Evolutionary conservation across 2,797 vertebrate species (phyloP), one percentile per base, ranked within the genome.

Genomic region (Moxostoma hubbsi): DNA sequence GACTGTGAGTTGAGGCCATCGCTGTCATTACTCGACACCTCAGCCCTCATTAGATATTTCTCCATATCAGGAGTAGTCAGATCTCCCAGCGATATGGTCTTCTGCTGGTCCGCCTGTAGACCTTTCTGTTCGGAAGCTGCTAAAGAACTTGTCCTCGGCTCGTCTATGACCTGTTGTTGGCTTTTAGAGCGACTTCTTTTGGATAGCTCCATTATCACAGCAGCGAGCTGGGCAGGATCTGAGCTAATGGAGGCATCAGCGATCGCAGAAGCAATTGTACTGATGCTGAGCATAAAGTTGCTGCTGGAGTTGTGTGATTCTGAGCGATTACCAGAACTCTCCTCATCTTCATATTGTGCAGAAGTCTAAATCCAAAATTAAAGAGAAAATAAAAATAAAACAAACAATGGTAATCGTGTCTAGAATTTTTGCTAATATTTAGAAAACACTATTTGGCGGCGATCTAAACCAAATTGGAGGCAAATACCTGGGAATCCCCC

Each of bases 211-310:
- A 97, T 91, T 83, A 99, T 96, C 96, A 99, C 96, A 79, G 95
- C 94, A 77, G 96, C 98, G 77, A 99, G 91, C 83, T 99, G 95
- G 5, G 93, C 92, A 11, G 98, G 95, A 65, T 98, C 95, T 1
- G 95, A 93, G 82, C 92, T 98, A 77, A 95, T 86, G 4, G 98
- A 99, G 5, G 96, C 96, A 79, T 98, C 93, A 4, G 95, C 95
- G 65, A 99, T 97, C 55, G 97, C 98, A 47, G 95, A 94, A 62
- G 97, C 96, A 77, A 99, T 99, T 1, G 94, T 96, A 85, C 97
- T 99, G 80, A 99, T 96, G 81, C 95, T 97, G 45, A 98, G 92
- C 82, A 90, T 86, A 59, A 90, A 83, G n/a, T 83, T 68, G 83
- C 77, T 85, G 70, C 86, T 89, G 43, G 77, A 88, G 71, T 85